Percentiles rank a stretch among this genome's conserved stretches.
Evolutionary conservation across 2,888 invertebrate genomes (phyloP).

Genomic region (Limnephilus lunatus): DNA sequence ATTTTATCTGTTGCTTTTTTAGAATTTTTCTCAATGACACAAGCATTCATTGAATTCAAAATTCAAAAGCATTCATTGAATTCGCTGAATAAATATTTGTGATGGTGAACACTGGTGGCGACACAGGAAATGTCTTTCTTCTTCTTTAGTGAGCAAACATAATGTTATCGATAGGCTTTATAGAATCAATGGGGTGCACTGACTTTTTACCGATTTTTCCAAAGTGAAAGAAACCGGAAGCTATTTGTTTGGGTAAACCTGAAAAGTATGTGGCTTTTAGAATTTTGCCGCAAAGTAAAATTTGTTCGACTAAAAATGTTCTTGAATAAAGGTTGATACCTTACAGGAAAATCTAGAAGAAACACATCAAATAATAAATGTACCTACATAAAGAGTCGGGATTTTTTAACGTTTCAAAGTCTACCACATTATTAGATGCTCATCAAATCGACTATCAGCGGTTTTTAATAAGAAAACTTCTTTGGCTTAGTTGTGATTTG

Average conservation of each 20-base stretch:
- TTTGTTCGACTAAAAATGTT: not conserved
- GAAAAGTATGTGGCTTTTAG: not conserved
- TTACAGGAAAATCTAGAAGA: no score
- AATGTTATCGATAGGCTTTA: not conserved
- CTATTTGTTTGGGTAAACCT: not conserved
- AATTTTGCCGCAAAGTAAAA: not conserved
- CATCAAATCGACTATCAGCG: no score
- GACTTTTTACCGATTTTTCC: not conserved
- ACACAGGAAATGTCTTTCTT: not conserved
- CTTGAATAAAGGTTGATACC: no score
- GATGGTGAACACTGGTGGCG: not conserved
- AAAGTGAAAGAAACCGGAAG: slow-evolving; percentile 2
- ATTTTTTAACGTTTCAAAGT: no score
- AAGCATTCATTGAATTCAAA: not conserved
- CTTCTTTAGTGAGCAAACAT: not conserved
- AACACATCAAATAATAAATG: no score
- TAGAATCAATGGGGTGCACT: not conserved
- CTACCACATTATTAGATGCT: no score
- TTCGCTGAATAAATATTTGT: not conserved
- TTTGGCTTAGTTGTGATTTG: no score
- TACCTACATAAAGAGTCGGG: no score
- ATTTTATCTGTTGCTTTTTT: not conserved
- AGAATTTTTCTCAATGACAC: not conserved
- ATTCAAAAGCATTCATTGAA: not conserved
- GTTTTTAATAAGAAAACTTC: no score